Evolutionary conservation across 2,888 invertebrate species (phyloP).

Genomic region (Hypena proboscidalis): DNA sequence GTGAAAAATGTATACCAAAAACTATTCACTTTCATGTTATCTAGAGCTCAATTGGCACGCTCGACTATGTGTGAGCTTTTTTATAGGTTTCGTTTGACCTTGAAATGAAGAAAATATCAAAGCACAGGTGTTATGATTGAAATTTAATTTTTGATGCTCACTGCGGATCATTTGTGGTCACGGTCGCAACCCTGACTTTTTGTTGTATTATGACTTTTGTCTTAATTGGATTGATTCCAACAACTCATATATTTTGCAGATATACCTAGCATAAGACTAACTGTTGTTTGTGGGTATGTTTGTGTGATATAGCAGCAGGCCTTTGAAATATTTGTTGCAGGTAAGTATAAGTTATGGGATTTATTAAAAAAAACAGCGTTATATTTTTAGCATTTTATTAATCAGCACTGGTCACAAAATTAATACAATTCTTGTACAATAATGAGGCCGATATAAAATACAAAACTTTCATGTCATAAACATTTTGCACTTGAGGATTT

Average conservation of each 20-base stretch:
- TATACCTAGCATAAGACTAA: too few species aligned
- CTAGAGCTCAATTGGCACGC: slow-evolving; percentile 10
- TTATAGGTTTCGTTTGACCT: slow-evolving; percentile 63
- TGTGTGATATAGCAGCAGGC: too few species aligned
- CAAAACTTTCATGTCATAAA: slow-evolving; percentile 36
- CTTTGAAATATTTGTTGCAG: too few species aligned
- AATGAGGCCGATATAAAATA: slow-evolving; percentile 48
- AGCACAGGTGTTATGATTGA: slow-evolving; percentile 81
- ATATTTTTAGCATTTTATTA: slow-evolving; percentile 69
- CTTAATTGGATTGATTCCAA: neutral
- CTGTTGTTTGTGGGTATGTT: too few species aligned
- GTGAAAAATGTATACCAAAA: slow-evolving; percentile 17
- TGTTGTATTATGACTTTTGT: slow-evolving; percentile 8
- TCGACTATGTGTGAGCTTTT: slow-evolving; percentile 39
- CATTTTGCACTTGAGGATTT: slow-evolving; percentile 31
- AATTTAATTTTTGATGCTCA: slow-evolving; percentile 74
- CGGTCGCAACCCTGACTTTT: slow-evolving; percentile 56
- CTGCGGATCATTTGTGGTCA: slow-evolving; percentile 51
- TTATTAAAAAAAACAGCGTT: slow-evolving; percentile 11
- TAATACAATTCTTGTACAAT: slow-evolving; percentile 51
- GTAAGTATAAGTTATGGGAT: too few species aligned
- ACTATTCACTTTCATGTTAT: slow-evolving; percentile 27
- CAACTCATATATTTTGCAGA: neutral
- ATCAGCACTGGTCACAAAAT: slow-evolving; percentile 65
- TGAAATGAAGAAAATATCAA: slow-evolving; percentile 58